phyloP scores from a whole-genome alignment of 2,888 invertebrate species.

The Drosophila merina region DNA sequence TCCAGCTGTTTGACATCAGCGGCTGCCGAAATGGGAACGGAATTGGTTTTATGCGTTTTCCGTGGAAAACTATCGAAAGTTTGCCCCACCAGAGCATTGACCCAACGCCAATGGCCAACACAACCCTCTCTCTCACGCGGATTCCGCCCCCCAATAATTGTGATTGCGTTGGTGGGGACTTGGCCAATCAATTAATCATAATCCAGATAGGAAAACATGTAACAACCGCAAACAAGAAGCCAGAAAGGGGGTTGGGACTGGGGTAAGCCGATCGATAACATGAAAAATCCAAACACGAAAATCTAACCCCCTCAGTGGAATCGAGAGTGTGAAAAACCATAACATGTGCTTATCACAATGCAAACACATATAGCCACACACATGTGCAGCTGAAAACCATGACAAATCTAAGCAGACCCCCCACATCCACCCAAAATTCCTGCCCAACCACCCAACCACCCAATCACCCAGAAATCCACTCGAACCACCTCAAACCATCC shows the following conservation, averaged over 20 bases:
- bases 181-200: conserved; percentile 74
- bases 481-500: conserved; percentile 32
- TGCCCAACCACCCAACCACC: conserved; percentile 35
- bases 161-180: conserved; percentile 30
- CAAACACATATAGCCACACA: conserved; percentile 45
- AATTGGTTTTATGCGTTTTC: conserved; percentile 51
- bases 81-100: conserved; percentile 47
- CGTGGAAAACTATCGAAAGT: conserved; percentile 30
- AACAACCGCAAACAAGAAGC: conserved; percentile 64
- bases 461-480: conserved; percentile 21
- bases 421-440: conserved; percentile 16
- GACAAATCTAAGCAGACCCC: conserved; percentile 70
- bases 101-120: conserved; percentile 27
- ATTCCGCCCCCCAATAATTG: conserved; percentile 40
- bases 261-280: conserved; percentile 63
- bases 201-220: conserved; percentile 73
- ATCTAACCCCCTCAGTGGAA: conserved; percentile 20
- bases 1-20: conserved; percentile 67
- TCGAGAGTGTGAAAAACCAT: conserved; percentile 72
- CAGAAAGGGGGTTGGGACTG: conserved; percentile 30
- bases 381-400: conserved; percentile 71
- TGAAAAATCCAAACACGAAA: conserved; percentile 47
- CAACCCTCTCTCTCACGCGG: neutral
- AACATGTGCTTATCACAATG: conserved; percentile 75
- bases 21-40: conserved; percentile 37